Evolutionary conservation across 2,797 vertebrate genomes (phyloP).

Genomic region (Clarias laeviceps): DNA sequence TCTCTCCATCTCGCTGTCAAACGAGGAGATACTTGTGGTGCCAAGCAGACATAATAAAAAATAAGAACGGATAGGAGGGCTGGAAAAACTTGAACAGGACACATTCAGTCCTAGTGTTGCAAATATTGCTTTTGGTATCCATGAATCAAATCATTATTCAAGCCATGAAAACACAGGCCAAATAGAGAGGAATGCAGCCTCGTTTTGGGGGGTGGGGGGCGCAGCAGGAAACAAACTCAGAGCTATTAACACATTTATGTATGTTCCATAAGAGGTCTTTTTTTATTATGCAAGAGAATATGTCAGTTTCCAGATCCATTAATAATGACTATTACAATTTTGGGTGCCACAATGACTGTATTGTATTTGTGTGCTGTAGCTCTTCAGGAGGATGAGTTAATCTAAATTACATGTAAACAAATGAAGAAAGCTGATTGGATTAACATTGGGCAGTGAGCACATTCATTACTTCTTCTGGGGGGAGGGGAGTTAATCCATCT

Average conservation of each 20-base stretch:
- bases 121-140: conserved; percentile 68
- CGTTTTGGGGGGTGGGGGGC: conserved; percentile 11
- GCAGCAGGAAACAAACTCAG: conserved; percentile 52
- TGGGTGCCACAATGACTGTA: conserved; percentile 42
- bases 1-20: conserved; percentile 25
- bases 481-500: conserved; percentile 61
- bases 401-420: conserved; percentile 51
- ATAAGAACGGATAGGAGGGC: conserved; percentile 61
- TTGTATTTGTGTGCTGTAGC: conserved; percentile 44
- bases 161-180: conserved; percentile 57
- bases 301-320: conserved; percentile 43
- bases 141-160: conserved; percentile 69
- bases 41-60: conserved; percentile 75
- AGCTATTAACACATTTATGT: conserved; percentile 50
- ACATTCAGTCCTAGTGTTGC: conserved; percentile 68
- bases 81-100: conserved; percentile 72
- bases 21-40: conserved; percentile 62
- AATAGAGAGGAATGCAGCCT: conserved; percentile 52
- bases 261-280: conserved; percentile 41
- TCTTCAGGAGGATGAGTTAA: conserved; percentile 30
- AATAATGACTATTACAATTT: conserved; percentile 40
- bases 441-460: conserved; percentile 27
- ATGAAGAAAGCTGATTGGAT: conserved; percentile 40
- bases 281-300: conserved; percentile 41
- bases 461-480: conserved; percentile 39